Conservation (phyloP, 2,113 vertebrate species). For the Danionella cerebrum region DNA sequence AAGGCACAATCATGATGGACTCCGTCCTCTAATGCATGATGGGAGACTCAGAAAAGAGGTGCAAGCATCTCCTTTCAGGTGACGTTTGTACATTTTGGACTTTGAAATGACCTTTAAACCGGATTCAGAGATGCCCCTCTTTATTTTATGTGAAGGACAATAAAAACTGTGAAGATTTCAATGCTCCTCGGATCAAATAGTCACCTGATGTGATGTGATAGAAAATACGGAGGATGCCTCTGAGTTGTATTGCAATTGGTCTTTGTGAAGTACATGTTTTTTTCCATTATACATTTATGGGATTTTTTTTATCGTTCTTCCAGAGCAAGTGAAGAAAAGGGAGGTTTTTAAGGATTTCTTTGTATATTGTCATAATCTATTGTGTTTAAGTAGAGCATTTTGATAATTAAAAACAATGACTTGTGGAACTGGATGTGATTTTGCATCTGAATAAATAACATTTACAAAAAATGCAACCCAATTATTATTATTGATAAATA, state of each 20-base stretch:
- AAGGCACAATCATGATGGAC: not conserved
- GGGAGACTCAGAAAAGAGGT: conserved; percentile 2
- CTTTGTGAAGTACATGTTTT: conserved; percentile 65
- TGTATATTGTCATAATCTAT: conserved; percentile 74
- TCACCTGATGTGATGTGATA: conserved; percentile 57
- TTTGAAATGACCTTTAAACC: conserved; percentile 24
- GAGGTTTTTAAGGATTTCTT: conserved; percentile 65
- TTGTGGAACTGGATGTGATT: conserved; percentile 35
- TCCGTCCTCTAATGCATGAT: not conserved
- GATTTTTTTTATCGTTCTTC: conserved; percentile 61
- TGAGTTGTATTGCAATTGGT: conserved; percentile 64
- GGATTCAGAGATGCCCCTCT: conserved; percentile 23
- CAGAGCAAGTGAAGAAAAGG: conserved; percentile 58
- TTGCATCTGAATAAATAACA: not conserved
- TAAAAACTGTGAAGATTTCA: conserved; percentile 59
- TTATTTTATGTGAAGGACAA: conserved; percentile 48
- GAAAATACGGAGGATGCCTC: conserved; percentile 47
- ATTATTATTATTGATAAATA: no score
- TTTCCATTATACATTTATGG: conserved; percentile 52
- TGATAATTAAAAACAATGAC: conserved; percentile 72
- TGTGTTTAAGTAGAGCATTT: conserved; percentile 72
- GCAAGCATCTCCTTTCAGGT: conserved; percentile 29
- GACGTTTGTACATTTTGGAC: no score
- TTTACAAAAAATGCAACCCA: not conserved
- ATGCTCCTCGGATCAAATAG: conserved; percentile 37